Percentiles rank a stretch among this genome's conserved stretches.
These are phyloP conservation scores for Zaprionus nigranus DNA, from an alignment of 1,140 invertebrate species.

Conservation along the genomic window DNA sequence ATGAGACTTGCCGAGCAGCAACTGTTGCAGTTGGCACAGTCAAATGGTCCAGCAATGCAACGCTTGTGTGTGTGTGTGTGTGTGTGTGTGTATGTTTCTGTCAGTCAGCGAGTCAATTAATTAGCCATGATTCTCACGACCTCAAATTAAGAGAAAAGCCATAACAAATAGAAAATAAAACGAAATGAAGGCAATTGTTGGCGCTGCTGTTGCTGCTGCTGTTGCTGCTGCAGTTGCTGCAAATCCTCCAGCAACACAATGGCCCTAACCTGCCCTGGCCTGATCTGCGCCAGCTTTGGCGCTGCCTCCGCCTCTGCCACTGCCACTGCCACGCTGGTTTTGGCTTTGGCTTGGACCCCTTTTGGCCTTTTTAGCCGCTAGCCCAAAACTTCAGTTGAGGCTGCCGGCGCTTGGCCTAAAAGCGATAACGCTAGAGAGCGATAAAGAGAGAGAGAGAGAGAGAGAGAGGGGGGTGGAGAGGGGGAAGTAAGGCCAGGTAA, in stretches of 20 bases:
- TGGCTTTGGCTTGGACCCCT: constrained; percentile 38
- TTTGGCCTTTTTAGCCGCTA: constrained; percentile 42
- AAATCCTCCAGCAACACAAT: constrained; percentile 39
- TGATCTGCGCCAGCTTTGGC: constrained; percentile 48
- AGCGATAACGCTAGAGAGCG: constrained; percentile 42
- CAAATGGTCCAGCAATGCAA: constrained; percentile 25
- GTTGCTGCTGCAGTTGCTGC: constrained; percentile 26
- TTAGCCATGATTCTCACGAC: constrained; percentile 84
- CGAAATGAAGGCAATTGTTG: constrained; percentile 55
- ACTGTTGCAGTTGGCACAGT: constrained; percentile 14
- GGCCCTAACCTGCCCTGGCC: constrained; percentile 53
- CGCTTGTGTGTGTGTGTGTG: constrained; percentile 23
- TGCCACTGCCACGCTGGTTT: constrained; percentile 1
- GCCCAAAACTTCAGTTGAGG: constrained; percentile 21
- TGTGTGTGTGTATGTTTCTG: constrained; percentile 42
- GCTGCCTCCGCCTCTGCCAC: not conserved
- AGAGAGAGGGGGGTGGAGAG: not conserved
- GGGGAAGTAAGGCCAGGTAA: not conserved
- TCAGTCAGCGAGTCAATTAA: constrained; percentile 75
- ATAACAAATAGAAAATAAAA: constrained; percentile 80
- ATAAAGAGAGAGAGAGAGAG: not conserved
- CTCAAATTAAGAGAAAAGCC: constrained; percentile 83
- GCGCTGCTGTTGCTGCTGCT: constrained; percentile 20
- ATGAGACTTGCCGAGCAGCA: not conserved
- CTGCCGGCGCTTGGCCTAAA: constrained; percentile 41